Conservation (phyloP, 2,113 vertebrate species). For the Tor tambroides region DNA sequence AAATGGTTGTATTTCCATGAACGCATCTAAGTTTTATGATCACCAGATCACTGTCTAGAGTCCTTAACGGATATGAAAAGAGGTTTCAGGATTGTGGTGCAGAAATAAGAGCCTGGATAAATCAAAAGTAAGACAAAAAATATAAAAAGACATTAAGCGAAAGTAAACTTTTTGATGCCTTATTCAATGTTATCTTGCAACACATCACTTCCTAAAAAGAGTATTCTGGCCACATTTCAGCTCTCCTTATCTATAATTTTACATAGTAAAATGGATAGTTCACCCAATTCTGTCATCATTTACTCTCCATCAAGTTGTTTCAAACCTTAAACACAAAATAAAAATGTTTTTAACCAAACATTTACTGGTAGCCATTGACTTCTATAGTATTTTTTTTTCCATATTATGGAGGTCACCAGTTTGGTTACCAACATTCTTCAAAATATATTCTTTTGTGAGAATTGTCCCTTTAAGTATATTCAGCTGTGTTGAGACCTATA, state of each 20-base stretch:
- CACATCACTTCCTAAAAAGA: not conserved
- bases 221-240: not conserved
- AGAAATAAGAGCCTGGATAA: slow-evolving; percentile 26
- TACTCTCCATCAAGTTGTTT: no score
- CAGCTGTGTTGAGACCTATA: not conserved
- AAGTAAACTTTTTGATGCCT: not conserved
- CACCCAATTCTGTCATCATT: no score
- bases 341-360: no score
- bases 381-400: no score
- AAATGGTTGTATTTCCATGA: slow-evolving; percentile 51
- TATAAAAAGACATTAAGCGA: not conserved
- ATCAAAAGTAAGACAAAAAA: not conserved
- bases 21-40: slow-evolving; percentile 63
- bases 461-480: not conserved
- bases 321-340: no score
- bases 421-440: no score
- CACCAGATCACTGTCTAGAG: slow-evolving; percentile 63
- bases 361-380: no score
- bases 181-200: not conserved
- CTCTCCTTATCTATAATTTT: not conserved
- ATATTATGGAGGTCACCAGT: no score
- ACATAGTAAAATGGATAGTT: no score
- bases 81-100: slow-evolving; percentile 2
- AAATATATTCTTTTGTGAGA: no score
- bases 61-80: slow-evolving; percentile 55